Percentiles rank a stretch among this genome's conserved stretches.
These are phyloP conservation scores for Subacronicta megacephala DNA, from an alignment of 2,888 invertebrate species.

Conservation along the genomic window DNA sequence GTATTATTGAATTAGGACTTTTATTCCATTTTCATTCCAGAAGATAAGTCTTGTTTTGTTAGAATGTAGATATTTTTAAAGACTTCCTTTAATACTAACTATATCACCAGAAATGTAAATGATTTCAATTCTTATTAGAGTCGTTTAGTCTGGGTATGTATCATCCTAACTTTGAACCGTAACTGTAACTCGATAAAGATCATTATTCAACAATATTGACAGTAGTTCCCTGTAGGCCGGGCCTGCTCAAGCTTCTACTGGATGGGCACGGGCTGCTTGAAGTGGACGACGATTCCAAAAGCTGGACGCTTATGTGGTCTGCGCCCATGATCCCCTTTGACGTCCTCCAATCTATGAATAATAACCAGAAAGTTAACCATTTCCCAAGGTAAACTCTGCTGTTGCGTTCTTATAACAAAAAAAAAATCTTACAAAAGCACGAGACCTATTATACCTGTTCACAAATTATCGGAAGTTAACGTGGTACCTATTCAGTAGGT, in stretches of 20 bases:
- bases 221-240: constrained; percentile 46
- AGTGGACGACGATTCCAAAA: constrained; percentile 26
- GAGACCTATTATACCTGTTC: no score
- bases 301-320: constrained; percentile 64
- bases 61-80: not conserved
- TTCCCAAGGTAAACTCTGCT: constrained; percentile 60
- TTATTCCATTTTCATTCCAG: not conserved
- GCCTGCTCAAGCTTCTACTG: constrained; percentile 38
- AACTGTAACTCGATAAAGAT: not conserved
- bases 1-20: constrained; percentile 39
- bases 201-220: constrained; percentile 46
- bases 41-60: not conserved
- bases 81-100: not conserved
- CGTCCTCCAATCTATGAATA: constrained; percentile 41
- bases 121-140: not conserved
- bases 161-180: not conserved
- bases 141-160: not conserved
- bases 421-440: no score
- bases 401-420: not conserved
- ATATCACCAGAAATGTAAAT: not conserved
- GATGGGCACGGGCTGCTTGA: constrained; percentile 62
- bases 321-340: constrained; percentile 45
- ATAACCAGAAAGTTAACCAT: constrained; percentile 62
- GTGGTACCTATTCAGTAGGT: no score
- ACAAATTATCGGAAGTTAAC: no score